Evolutionary conservation across 1,140 invertebrate species (phyloP).

Genomic region (Achroia grisella): DNA sequence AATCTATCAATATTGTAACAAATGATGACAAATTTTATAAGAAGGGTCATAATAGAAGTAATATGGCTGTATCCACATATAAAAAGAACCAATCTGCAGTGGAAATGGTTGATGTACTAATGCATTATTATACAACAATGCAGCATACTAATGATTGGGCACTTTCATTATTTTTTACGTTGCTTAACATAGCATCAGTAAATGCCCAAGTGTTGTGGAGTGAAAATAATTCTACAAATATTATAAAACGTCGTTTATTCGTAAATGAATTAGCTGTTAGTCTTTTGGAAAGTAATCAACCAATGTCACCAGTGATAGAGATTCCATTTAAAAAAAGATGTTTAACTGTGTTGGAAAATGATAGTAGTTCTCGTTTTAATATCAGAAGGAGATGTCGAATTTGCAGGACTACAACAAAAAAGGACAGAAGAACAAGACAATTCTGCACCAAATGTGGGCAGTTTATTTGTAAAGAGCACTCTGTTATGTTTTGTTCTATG

Average conservation of each 20-base stretch:
- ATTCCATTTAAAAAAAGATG: conserved; percentile 5
- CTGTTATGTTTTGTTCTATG: conserved; percentile 33
- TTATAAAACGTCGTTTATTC: conserved; percentile 52
- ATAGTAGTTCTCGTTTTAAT: conserved; percentile 13
- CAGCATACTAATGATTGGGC: conserved; percentile 71
- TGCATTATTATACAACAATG: conserved; percentile 66
- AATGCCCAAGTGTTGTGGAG: conserved; percentile 68
- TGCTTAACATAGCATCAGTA: conserved; percentile 71
- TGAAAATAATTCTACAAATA: conserved; percentile 29
- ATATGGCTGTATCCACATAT: conserved; percentile 44
- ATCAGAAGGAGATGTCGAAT: conserved; percentile 45
- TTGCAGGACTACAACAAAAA: conserved; percentile 35
- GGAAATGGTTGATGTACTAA: conserved; percentile 62
- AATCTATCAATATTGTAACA: conserved; percentile 40
- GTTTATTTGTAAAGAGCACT: conserved; percentile 59
- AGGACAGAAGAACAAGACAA: conserved; percentile 50
- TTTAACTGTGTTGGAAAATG: conserved; percentile 1
- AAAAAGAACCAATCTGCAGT: conserved; percentile 58
- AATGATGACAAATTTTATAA: conserved; percentile 51
- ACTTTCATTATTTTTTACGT: conserved; percentile 66
- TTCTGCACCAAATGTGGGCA: conserved; percentile 49
- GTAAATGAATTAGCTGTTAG: conserved; percentile 54
- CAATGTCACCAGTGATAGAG: conserved; percentile 8
- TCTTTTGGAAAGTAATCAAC: conserved; percentile 38
- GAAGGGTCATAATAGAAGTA: conserved; percentile 26